These are phyloP conservation scores for Progne subis DNA, from an alignment of 2,113 vertebrate species.

Conservation along the genomic window DNA sequence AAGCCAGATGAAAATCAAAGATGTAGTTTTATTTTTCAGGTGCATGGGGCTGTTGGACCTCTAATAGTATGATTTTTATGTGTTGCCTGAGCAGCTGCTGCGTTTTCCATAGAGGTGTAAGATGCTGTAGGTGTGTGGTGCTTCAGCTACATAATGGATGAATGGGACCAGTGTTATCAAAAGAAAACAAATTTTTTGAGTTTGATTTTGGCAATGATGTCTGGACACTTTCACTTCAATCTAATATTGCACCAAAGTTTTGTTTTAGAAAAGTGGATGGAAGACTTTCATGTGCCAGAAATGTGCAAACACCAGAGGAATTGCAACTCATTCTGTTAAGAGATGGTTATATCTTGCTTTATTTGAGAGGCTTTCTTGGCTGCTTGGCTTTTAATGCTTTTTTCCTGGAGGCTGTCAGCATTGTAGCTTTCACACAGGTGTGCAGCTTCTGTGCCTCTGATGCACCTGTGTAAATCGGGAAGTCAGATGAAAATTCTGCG, in stretches of 20 bases:
- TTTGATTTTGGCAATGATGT: neutral
- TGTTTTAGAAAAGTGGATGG: neutral
- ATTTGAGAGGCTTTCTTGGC: neutral
- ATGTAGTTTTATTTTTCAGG: neutral
- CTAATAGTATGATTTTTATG: neutral
- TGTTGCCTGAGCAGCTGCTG: neutral
- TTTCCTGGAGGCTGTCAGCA: neutral
- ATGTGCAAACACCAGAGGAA: neutral
- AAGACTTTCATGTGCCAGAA: neutral
- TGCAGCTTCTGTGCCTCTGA: neutral
- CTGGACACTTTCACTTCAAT: neutral
- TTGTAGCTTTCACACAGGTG: neutral
- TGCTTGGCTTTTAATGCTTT: neutral
- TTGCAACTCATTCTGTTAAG: neutral
- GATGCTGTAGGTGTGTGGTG: neutral
- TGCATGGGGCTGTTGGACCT: neutral
- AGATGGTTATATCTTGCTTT: neutral
- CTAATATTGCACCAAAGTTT: neutral
- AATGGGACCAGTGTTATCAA: neutral
- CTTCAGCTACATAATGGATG: neutral
- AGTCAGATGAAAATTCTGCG: neutral
- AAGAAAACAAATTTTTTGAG: neutral
- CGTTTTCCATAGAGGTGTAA: neutral
- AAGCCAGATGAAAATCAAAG: neutral
- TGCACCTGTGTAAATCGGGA: fast-evolving